Evolutionary conservation across 2,888 invertebrate species (phyloP).

Genomic region (Drosophila ezoana): DNA sequence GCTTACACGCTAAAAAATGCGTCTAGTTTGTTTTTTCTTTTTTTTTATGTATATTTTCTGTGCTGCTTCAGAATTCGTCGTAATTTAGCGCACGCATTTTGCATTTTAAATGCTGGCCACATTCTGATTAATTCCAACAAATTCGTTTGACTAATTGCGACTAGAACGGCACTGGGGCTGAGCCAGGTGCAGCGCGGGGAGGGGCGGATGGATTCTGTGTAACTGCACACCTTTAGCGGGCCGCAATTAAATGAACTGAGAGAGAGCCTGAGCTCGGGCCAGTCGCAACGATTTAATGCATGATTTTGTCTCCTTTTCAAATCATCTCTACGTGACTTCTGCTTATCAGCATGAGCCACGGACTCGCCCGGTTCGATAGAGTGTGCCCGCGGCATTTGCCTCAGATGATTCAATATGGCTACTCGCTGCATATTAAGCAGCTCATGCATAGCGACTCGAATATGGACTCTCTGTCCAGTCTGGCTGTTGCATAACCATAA

Average conservation of each 20-base stretch:
- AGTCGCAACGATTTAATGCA: slow-evolving; percentile 66
- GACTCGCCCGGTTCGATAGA: slow-evolving; percentile 13
- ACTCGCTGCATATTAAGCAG: slow-evolving; percentile 70
- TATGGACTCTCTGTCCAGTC: slow-evolving; percentile 28
- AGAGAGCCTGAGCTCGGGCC: not conserved
- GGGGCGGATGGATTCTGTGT: slow-evolving; percentile 55
- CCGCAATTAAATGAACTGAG: slow-evolving; percentile 70
- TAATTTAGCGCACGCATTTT: slow-evolving; percentile 84
- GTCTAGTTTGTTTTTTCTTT: slow-evolving; percentile 47
- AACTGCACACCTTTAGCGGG: slow-evolving; percentile 70
- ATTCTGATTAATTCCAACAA: slow-evolving; percentile 82
- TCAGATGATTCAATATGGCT: slow-evolving; percentile 76
- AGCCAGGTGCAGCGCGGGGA: not conserved
- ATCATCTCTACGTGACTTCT: slow-evolving; percentile 74
- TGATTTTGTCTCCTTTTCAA: slow-evolving; percentile 66
- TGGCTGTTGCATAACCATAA: slow-evolving; percentile 48
- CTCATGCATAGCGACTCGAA: slow-evolving; percentile 24
- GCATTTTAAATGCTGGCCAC: slow-evolving; percentile 76
- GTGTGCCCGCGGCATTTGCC: slow-evolving; percentile 39
- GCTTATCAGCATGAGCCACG: slow-evolving; percentile 56
- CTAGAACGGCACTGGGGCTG: slow-evolving; percentile 24
- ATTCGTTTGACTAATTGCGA: slow-evolving; percentile 83
- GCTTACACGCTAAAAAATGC: slow-evolving; percentile 72
- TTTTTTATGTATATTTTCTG: slow-evolving; percentile 16
- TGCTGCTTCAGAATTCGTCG: slow-evolving; percentile 74